phyloP scores from a whole-genome alignment of 2,113 vertebrate species.

The Pomatorhinus ruficollis region DNA sequence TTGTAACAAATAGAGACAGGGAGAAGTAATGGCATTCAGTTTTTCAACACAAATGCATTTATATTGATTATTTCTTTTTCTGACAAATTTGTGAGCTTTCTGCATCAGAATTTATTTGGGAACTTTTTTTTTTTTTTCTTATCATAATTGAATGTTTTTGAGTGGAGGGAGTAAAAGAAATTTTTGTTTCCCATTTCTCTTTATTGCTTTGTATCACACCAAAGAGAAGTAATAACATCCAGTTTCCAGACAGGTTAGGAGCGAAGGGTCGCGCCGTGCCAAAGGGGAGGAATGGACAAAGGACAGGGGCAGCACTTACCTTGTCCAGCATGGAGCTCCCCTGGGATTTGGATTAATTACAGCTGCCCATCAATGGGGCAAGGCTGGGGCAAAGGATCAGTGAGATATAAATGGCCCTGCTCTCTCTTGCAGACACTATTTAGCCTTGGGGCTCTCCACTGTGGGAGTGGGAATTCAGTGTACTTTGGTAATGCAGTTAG shows the following conservation, averaged over 20 bases:
- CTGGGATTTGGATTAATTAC: neutral
- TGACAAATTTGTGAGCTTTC: neutral
- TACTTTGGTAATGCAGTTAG: neutral
- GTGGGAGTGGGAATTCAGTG: neutral
- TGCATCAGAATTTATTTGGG: neutral
- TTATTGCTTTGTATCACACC: neutral
- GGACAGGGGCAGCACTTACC: neutral
- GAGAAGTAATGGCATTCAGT: neutral
- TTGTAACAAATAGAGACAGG: neutral
- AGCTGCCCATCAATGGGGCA: neutral
- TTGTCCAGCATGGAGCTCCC: neutral
- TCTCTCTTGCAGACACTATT: neutral
- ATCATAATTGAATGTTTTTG: neutral
- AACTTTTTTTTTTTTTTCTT: neutral
- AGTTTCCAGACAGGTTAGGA: neutral
- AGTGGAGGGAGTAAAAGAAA: neutral
- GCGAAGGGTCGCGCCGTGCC: fast-evolving
- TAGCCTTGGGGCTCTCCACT: neutral
- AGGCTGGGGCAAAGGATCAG: neutral
- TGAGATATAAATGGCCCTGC: neutral
- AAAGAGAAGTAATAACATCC: neutral
- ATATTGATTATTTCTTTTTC: neutral
- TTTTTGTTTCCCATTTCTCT: neutral
- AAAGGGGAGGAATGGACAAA: neutral
- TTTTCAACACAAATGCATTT: neutral